Conservation (phyloP, 2,888 invertebrate genomes). For the Entomobrya proxima region DNA sequence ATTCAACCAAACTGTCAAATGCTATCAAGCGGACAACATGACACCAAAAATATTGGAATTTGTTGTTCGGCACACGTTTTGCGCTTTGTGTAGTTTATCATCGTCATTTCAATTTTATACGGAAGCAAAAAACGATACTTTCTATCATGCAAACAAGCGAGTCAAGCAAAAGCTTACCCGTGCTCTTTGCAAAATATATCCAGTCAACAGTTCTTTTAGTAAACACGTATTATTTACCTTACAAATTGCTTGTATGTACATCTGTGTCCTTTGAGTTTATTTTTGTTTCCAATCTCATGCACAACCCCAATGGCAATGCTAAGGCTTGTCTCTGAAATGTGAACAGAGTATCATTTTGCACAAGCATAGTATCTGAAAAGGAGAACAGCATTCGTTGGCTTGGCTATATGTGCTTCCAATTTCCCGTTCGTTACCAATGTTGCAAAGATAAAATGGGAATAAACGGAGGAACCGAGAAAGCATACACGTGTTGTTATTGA, state of each 20-base stretch:
- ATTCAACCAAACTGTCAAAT: constrained; percentile 15
- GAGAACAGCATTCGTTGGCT: not conserved
- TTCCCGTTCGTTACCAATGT: constrained; percentile 52
- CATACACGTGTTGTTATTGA: not conserved
- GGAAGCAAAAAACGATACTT: not conserved
- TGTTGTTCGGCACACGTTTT: not conserved
- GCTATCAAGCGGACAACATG: not conserved
- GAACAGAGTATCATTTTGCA: not conserved
- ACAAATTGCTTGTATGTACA: too few relatives aligned
- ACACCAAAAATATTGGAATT: constrained; percentile 17
- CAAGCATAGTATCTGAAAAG: not conserved
- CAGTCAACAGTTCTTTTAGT: too few relatives aligned
- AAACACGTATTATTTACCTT: too few relatives aligned
- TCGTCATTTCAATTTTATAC: not conserved
- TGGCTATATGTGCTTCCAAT: constrained; percentile 36
- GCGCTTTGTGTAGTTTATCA: constrained; percentile 1
- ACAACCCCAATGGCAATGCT: too few relatives aligned
- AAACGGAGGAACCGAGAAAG: constrained; percentile 13
- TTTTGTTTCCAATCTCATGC: too few relatives aligned
- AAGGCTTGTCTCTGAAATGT: too few relatives aligned
- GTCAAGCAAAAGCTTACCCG: not conserved
- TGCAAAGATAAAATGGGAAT: not conserved
- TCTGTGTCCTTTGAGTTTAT: too few relatives aligned
- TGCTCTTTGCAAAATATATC: too few relatives aligned
- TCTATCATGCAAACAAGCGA: not conserved